Percentiles rank a stretch among this genome's conserved stretches.
phyloP scores from a whole-genome alignment of 2,113 vertebrate species.

The Ahaetulla prasina region DNA sequence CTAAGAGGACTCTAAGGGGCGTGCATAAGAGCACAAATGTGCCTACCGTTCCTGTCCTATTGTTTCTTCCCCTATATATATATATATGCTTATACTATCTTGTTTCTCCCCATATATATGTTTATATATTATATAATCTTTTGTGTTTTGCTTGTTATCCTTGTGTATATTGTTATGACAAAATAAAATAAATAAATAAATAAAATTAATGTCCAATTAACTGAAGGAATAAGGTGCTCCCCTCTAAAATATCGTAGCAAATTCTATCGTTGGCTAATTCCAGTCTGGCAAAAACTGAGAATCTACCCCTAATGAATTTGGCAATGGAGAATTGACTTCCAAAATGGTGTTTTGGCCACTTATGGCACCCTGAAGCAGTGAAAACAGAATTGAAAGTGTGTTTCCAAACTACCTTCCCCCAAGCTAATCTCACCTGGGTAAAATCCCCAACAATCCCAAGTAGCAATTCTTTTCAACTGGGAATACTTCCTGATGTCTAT shows the following conservation, averaged over 20 bases:
- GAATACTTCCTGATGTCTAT: background rate
- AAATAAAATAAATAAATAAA: too few species aligned
- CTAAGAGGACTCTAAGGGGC: too few species aligned
- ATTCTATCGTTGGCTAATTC: background rate
- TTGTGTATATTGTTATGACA: too few species aligned
- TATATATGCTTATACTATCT: too few species aligned
- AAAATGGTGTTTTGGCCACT: background rate
- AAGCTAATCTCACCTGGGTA: background rate
- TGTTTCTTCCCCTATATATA: too few species aligned
- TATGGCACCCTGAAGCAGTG: background rate
- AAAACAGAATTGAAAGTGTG: background rate
- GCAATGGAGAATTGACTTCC: background rate
- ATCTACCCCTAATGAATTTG: background rate
- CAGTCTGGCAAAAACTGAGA: background rate
- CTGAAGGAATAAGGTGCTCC: background rate
- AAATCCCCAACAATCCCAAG: background rate
- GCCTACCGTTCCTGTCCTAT: too few species aligned
- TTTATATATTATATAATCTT: too few species aligned
- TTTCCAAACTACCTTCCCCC: background rate
- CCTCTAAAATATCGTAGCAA: background rate
- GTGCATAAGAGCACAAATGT: too few species aligned
- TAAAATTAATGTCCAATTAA: background rate
- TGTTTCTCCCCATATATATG: too few species aligned
- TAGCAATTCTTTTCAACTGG: background rate
- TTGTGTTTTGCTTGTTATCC: too few species aligned